phyloP scores from a whole-genome alignment of 2,113 vertebrate species.

The Pipa parva region DNA sequence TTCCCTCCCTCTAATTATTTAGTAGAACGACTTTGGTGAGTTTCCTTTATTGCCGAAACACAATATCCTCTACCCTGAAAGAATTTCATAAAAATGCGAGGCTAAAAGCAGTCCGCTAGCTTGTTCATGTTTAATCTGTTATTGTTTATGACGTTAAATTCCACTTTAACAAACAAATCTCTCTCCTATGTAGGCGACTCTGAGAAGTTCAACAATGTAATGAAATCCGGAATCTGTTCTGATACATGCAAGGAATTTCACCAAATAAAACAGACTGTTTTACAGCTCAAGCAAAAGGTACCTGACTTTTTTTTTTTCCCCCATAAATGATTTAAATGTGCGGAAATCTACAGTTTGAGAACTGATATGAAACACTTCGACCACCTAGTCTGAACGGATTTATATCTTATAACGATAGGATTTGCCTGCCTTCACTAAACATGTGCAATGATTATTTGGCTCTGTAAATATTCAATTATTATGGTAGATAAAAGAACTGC shows the following conservation, averaged over 20 bases:
- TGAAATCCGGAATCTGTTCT: slow-evolving; percentile 76
- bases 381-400: background rate
- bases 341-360: background rate
- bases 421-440: background rate
- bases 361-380: slow-evolving; percentile 11
- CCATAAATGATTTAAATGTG: background rate
- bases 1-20: no score
- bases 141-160: background rate
- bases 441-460: background rate
- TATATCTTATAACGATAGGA: background rate
- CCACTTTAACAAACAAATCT: slow-evolving; percentile 11
- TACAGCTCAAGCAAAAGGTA: slow-evolving; percentile 95
- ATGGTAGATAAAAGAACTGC: background rate
- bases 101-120: background rate
- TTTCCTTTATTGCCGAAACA: no score
- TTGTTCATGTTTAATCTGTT: background rate
- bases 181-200: slow-evolving; percentile 67
- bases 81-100: background rate
- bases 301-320: background rate
- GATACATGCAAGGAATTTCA: slow-evolving; percentile 90
- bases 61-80: background rate
- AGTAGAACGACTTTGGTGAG: no score
- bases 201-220: slow-evolving; percentile 77
- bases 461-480: background rate
- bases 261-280: slow-evolving; percentile 86